Base-by-base conservation (phyloP, 2,113 vertebrate species). In the Oncorhynchus keta region DNA sequence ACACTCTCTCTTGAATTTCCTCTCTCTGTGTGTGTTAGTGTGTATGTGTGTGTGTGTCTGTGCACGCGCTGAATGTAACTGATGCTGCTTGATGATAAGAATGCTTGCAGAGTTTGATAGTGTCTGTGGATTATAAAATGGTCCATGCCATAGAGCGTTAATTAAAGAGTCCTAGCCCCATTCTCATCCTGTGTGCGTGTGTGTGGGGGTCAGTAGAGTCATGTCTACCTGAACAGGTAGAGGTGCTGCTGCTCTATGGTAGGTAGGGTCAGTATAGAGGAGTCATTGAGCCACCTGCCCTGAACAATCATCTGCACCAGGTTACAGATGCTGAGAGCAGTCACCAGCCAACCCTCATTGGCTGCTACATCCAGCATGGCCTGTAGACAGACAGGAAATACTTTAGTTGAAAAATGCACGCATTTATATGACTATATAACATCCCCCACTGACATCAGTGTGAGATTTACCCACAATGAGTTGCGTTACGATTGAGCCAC, bases 301-400 rank as follows among this genome's bases (percentile, higher is more conserved):
- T 99, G 98, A 76, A 99, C 85, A 5, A 98, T 85, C 98, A 99
- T 99, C 91, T 99, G 98, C 30, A 99, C 90, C 57, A 99, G 91
- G 77, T n/a, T 95, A 72, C 95, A 97, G 81, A 99, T 93, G 68
- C 95, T 95, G 65, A 99, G 89, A 65, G 92, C 95, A 3, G 97
- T 91, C 28, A 97, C 94, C 55, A 99, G 92, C 97, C 97, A 99
- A 74, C 97, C 98, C 75, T 99, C 95, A 26, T 95, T 94, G 13
- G 97, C 97, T 80, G 94, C 94, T 26, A 98, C 94, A 73, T 99
- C 98, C 90, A 99, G 87, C 96, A 99, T 97, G 5, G 98, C 96
- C 98, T 99, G 81, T 65, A 73, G n/a, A 26, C 39, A 18, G 16
- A 7, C 35, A 67, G 59, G 59, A 22, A 55, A 18, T 55, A 55